These are phyloP conservation scores for Ptychodera flava DNA, from an alignment of 35 echinoderm and acorn worm genomes.

Conservation along the genomic window DNA sequence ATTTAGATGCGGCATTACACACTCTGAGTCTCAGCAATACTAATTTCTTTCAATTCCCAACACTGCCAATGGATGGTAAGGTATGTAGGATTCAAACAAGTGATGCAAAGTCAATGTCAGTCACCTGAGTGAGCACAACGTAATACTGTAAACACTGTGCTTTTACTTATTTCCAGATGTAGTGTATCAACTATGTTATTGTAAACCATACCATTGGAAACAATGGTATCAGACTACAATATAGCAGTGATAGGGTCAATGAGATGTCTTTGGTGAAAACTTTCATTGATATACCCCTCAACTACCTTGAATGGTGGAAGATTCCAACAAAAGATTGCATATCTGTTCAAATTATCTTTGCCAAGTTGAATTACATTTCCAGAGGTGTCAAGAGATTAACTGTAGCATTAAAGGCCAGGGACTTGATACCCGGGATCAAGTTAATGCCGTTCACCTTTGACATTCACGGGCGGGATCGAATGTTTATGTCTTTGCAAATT, in stretches of 20 bases:
- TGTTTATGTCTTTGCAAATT: too few relatives aligned
- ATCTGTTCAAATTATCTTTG: background rate
- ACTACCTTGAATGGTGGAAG: too few relatives aligned
- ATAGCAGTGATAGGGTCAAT: background rate
- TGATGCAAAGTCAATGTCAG: background rate
- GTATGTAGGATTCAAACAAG: constrained; percentile 23
- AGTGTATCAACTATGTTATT: background rate
- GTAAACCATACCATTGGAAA: background rate
- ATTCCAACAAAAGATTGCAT: too few relatives aligned
- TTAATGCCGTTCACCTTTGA: too few relatives aligned
- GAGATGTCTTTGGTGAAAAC: too few relatives aligned
- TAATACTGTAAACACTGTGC: background rate
- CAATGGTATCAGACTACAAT: background rate
- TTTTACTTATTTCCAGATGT: background rate
- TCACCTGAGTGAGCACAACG: background rate
- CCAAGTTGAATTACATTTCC: too few relatives aligned
- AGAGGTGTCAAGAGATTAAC: too few relatives aligned
- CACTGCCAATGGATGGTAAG: constrained; percentile 61
- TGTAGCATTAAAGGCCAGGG: too few relatives aligned
- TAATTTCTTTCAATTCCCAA: constrained; percentile 84
- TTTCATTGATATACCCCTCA: too few relatives aligned
- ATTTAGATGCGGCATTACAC: constrained; percentile 67
- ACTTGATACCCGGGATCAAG: too few relatives aligned
- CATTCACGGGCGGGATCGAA: too few relatives aligned
- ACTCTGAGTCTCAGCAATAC: constrained; percentile 51